These are phyloP conservation scores for Carollia perspicillata DNA, from an alignment of 2,113 vertebrate genomes.

Conservation along the genomic window DNA sequence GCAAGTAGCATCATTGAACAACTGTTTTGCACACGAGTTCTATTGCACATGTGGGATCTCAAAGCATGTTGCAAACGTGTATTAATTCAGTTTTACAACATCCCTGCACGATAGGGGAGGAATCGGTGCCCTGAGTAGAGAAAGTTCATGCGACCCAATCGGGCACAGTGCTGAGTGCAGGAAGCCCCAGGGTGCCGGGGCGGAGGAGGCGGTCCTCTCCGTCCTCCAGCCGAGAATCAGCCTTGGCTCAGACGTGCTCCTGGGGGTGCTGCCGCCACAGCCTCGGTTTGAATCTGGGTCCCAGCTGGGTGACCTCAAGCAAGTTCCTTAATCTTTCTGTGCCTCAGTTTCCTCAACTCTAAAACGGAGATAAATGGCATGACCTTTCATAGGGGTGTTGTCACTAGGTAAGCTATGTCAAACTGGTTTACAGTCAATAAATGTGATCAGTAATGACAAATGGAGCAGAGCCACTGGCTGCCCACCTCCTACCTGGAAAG, in stretches of 20 bases:
- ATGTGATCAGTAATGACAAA: neutral
- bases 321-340: neutral
- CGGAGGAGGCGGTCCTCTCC: rapidly evolving
- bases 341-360: neutral
- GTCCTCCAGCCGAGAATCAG: neutral
- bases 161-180: neutral
- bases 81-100: constrained; percentile 40
- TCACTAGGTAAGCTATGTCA: neutral
- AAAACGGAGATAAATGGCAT: neutral
- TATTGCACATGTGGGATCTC: neutral
- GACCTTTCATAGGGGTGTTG: neutral
- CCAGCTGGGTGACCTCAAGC: neutral
- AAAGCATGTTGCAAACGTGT: neutral
- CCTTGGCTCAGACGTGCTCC: neutral
- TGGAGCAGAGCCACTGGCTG: neutral
- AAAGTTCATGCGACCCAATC: neutral
- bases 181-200: neutral
- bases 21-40: neutral
- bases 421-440: neutral
- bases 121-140: neutral
- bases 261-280: neutral
- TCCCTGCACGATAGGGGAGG: neutral
- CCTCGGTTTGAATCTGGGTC: neutral
- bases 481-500: neutral
- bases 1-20: no score